Evolutionary conservation across 2,113 vertebrate species (phyloP).

Genomic region (sheep (Ovis aries)): DNA sequence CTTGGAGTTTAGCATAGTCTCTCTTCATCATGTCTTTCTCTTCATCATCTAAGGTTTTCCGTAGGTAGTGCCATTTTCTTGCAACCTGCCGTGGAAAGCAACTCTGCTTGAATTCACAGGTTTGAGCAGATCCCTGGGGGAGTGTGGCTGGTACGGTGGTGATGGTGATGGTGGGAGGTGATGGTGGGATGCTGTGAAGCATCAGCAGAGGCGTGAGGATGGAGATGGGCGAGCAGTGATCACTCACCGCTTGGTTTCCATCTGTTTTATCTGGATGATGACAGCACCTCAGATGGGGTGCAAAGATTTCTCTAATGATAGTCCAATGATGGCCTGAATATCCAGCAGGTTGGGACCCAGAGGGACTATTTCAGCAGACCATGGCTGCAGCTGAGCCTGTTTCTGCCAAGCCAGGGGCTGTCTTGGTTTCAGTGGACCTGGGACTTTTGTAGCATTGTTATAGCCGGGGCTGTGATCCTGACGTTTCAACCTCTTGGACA

Average conservation of each 20-base stretch:
- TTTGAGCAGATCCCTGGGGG: too few species aligned
- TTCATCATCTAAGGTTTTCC: neutral
- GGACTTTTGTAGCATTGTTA: neutral
- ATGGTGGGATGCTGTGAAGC: neutral
- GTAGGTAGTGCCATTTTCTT: neutral
- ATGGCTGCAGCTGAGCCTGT: neutral
- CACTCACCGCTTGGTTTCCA: accelerated
- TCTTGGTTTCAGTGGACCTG: neutral
- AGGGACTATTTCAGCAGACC: neutral
- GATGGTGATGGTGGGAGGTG: neutral
- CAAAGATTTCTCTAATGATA: neutral
- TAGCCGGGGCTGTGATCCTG: neutral
- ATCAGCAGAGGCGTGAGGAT: accelerated
- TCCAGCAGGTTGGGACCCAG: neutral
- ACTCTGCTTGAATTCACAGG: neutral
- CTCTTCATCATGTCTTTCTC: neutral
- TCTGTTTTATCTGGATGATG: neutral
- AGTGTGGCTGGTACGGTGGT: accelerated
- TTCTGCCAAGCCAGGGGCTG: neutral
- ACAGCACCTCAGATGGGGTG: too few species aligned
- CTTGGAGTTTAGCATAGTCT: neutral
- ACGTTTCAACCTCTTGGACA: neutral
- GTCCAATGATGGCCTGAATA: neutral
- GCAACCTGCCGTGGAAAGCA: accelerated
- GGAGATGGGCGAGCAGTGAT: accelerated